These are phyloP conservation scores for Panzeria rudis DNA, from an alignment of 2,888 invertebrate genomes.

Conservation along the genomic window DNA sequence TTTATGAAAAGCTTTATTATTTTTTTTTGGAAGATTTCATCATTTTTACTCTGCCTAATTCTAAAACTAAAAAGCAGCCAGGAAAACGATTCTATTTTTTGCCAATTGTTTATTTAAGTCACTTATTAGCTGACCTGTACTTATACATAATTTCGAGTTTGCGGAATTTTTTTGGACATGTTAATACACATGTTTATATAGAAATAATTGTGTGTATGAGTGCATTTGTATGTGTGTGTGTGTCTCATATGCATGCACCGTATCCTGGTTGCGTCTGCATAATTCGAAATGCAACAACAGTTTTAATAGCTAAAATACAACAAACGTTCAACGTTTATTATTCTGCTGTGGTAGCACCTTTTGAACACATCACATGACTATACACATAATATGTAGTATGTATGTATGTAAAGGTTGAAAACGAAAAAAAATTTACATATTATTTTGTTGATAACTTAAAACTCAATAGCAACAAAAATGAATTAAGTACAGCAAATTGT, in stretches of 20 bases:
- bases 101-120: neutral
- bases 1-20: too few species aligned
- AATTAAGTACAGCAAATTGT: too few species aligned
- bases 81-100: too few species aligned
- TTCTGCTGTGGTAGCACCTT: slow-evolving; percentile 79
- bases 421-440: too few species aligned
- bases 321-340: slow-evolving; percentile 67
- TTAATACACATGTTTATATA: slow-evolving; percentile 41
- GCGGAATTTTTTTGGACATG: slow-evolving; percentile 33
- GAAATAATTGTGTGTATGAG: neutral
- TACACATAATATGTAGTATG: neutral
- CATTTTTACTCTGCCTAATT: too few species aligned
- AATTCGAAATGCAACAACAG: slow-evolving; percentile 56
- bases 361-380: slow-evolving; percentile 51
- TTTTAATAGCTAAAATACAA: slow-evolving; percentile 69
- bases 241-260: slow-evolving; percentile 33
- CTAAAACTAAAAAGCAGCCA: too few species aligned
- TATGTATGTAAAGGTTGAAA: too few species aligned
- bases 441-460: too few species aligned
- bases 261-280: slow-evolving; percentile 50
- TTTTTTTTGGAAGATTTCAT: too few species aligned
- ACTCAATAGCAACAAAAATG: too few species aligned
- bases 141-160: slow-evolving; percentile 1
- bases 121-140: neutral
- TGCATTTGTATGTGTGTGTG: neutral